Conservation (phyloP, 2,113 vertebrate species). For the Mesocricetus auratus region DNA sequence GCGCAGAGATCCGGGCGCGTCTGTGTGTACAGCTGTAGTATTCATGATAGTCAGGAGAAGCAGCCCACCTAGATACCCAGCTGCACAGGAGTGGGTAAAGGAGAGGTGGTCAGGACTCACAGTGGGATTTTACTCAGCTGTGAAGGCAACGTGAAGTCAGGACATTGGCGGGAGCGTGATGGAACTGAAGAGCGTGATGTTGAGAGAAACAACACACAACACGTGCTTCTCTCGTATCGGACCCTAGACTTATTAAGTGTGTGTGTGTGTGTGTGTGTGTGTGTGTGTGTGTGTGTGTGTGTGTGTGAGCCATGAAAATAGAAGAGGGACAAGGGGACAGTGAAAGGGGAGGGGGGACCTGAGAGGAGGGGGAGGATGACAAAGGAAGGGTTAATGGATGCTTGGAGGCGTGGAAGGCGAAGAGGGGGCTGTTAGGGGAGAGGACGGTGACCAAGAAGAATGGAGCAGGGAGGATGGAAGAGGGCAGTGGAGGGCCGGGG, state of each 20-base stretch:
- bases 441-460: too few relatives aligned
- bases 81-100: not conserved
- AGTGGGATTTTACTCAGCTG: not conserved
- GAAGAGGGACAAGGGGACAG: too few relatives aligned
- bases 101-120: not conserved
- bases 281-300: too few relatives aligned
- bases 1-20: not conserved
- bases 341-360: not conserved
- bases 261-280: not conserved
- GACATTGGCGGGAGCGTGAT: fast-evolving
- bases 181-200: not conserved
- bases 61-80: not conserved
- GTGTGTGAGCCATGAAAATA: not conserved
- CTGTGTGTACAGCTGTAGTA: not conserved
- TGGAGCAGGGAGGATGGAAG: not conserved
- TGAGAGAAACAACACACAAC: not conserved
- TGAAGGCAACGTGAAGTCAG: not conserved
- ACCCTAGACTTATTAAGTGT: not conserved
- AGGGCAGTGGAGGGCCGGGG: not conserved
- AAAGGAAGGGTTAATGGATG: not conserved
- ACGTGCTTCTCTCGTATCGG: not conserved
- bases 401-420: not conserved
- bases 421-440: not conserved
- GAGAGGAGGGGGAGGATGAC: not conserved
- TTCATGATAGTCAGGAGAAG: not conserved